phyloP scores from a whole-genome alignment of 2,113 vertebrate genomes.

The Albula glossodonta region DNA sequence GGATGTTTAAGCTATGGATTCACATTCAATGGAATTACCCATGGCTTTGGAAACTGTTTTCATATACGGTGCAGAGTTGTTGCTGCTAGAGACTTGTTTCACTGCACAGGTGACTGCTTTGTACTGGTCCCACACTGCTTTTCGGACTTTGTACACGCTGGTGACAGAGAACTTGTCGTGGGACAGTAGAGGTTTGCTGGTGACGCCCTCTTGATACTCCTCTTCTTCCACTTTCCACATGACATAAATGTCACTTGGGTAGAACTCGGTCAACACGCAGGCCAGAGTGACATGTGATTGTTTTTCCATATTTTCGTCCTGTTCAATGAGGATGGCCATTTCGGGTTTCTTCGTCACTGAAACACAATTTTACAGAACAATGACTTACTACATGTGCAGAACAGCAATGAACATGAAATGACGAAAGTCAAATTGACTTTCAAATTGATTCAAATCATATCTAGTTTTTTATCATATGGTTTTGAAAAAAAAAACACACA shows the following conservation, averaged over 20 bases:
- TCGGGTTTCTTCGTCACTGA: too few relatives aligned
- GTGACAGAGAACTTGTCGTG: neutral
- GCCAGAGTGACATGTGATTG: neutral
- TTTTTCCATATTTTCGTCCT: too few relatives aligned
- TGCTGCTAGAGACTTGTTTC: neutral
- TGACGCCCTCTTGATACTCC: neutral
- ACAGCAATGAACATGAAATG: too few relatives aligned
- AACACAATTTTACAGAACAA: too few relatives aligned
- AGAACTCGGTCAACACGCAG: neutral
- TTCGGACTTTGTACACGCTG: slow-evolving; percentile 4
- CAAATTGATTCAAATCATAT: too few relatives aligned
- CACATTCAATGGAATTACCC: slow-evolving; percentile 12
- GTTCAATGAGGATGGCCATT: too few relatives aligned
- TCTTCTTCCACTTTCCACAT: neutral
- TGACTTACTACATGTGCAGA: too few relatives aligned
- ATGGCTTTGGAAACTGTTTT: neutral
- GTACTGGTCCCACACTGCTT: neutral
- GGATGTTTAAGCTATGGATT: neutral
- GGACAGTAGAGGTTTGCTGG: neutral
- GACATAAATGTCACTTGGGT: neutral
- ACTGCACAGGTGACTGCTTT: fast-evolving
- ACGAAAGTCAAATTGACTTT: too few relatives aligned
- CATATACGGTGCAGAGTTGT: neutral
- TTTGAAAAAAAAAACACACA: too few relatives aligned
- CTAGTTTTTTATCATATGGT: too few relatives aligned